Evolutionary conservation across 2,888 invertebrate species (phyloP), one percentile per base, ranked within the genome.

Genomic region (Andrena hattorfiana): DNA sequence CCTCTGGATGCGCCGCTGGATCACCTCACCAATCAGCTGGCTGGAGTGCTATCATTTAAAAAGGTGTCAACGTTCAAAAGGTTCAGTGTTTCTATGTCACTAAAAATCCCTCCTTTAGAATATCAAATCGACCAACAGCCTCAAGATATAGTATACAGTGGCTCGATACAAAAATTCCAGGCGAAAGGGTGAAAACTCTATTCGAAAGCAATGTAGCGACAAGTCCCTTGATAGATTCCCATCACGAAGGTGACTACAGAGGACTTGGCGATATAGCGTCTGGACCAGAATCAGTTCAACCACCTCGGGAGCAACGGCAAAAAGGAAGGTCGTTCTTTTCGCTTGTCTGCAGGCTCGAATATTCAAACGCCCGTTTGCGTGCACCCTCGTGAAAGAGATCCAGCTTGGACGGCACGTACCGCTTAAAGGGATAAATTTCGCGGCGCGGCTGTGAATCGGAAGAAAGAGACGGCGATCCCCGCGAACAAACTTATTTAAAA

Each of bases 391-490:
- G 23, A 59, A 42, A 30, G 4, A 23, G 66, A 76, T 68, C 78
- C 66, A 42, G 62, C 81, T 84, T 75, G 81, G 42, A 70, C 62
- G 84, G 77, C 86, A 87, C 86, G 77, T 85, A 81, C 72, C 66
- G 79, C 77, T 85, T 81, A 76, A 87, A 76, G 49, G 75, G 79
- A 81, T 86, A 84, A 77, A 81, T 73, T 77, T 66, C 64, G 64
- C 62, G 67, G 56, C 67, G 77, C 49, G 28, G 60, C 51, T 26
- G 68, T 20, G 76, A 81, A 79, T 80, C 81, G 73, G 75, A 87
- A 78, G 77, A 64, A 73, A 67, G 42, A 79, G 70, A 67, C 59
- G 63, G 23, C 60, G 77, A 69, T 71, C 48, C 48, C 64, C 68
- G 73, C 67, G 68, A 72, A 64, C 63, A 28, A n/a, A 62, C 35